These are phyloP conservation scores for Limnephilus auricula DNA, from an alignment of 2,888 invertebrate genomes.

Conservation along the genomic window DNA sequence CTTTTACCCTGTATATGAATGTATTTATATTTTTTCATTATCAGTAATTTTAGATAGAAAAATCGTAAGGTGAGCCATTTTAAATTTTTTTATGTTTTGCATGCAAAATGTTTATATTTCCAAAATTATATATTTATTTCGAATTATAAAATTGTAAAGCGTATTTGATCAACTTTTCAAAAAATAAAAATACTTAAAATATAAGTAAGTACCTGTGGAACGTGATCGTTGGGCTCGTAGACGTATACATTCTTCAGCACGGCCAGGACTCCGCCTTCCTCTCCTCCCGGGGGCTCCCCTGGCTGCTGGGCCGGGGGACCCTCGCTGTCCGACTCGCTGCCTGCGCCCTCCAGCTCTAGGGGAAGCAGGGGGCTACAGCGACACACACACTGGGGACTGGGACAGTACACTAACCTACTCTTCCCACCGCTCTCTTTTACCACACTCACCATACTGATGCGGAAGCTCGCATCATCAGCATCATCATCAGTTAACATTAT, in stretches of 20 bases:
- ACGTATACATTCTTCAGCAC: slow-evolving; percentile 72
- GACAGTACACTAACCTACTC: neutral
- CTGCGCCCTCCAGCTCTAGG: slow-evolving; percentile 67
- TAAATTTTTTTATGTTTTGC: no score
- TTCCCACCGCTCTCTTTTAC: neutral
- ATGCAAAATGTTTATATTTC: no score
- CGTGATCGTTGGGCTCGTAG: slow-evolving; percentile 76
- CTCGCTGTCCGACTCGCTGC: slow-evolving; percentile 73
- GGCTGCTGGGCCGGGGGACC: slow-evolving; percentile 54
- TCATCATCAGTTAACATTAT: neutral
- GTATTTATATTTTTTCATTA: no score
- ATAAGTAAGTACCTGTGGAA: slow-evolving; percentile 73
- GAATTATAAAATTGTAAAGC: no score
- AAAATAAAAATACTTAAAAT: neutral
- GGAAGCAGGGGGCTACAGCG: slow-evolving; percentile 2
- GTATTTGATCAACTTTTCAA: no score
- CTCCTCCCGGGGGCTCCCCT: slow-evolving; percentile 67
- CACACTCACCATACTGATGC: neutral
- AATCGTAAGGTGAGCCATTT: no score
- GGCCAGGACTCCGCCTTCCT: slow-evolving; percentile 69
- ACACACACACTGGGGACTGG: neutral
- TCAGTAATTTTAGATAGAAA: no score
- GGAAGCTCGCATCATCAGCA: neutral
- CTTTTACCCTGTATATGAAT: no score
- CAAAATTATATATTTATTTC: no score